Evolutionary conservation across 2,888 invertebrate genomes (phyloP).

Genomic region (Allophyes oxyacanthae): DNA sequence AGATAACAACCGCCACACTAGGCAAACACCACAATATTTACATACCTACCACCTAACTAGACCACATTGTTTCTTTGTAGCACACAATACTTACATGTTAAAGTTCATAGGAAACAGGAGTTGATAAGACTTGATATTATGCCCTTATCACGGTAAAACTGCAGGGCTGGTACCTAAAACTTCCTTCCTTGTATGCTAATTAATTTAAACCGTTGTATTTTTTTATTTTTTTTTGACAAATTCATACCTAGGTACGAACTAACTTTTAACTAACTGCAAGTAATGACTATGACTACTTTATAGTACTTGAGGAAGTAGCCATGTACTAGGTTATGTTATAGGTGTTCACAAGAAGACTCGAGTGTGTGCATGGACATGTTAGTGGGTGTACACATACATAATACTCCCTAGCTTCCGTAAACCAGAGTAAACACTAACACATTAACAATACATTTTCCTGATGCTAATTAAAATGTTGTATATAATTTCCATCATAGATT

Average conservation of each 20-base stretch:
- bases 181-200: conserved; percentile 7
- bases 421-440: conserved; percentile 14
- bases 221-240: too few relatives aligned
- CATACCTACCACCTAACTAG: conserved; percentile 54
- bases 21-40: conserved; percentile 70
- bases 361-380: conserved; percentile 8
- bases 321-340: too few relatives aligned
- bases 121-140: conserved; percentile 10
- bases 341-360: conserved; percentile 18
- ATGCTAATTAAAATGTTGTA: conserved; percentile 11
- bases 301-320: too few relatives aligned
- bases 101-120: conserved; percentile 34
- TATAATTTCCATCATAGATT: too few relatives aligned
- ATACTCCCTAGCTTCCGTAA: conserved; percentile 34
- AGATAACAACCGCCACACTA: conserved; percentile 76
- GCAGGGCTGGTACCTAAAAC: conserved; percentile 9
- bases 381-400: background rate
- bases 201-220: too few relatives aligned
- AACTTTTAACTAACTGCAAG: too few relatives aligned
- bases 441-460: conserved; percentile 4
- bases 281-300: too few relatives aligned
- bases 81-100: conserved; percentile 36
- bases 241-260: too few relatives aligned
- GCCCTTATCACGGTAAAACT: conserved; percentile 7
- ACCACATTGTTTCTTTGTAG: conserved; percentile 44